Conservation (phyloP, 1,140 invertebrate genomes). For the Calephelis nemesis region DNA sequence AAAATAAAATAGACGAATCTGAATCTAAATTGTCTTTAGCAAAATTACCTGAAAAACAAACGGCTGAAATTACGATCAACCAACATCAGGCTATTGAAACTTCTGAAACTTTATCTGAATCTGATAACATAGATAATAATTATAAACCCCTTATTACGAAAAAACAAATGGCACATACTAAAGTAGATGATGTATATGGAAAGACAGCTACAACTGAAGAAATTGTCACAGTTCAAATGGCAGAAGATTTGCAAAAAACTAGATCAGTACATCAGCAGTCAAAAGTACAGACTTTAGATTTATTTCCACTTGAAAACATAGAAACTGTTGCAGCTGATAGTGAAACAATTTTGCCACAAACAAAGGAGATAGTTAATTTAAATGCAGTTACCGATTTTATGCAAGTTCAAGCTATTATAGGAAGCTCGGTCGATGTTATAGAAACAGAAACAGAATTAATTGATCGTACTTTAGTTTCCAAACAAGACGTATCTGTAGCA, state of each 20-base stretch:
- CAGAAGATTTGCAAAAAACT: conserved; percentile 39
- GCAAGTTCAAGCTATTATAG: conserved; percentile 52
- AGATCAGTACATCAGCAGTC: conserved; percentile 36
- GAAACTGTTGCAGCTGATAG: conserved; percentile 59
- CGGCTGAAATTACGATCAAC: conserved; percentile 41
- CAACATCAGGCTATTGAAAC: conserved; percentile 50
- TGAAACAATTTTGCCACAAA: conserved; percentile 40
- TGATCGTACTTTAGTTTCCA: conserved; percentile 24
- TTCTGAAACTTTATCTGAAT: conserved; percentile 53
- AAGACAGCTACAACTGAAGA: conserved; percentile 60
- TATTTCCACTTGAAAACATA: conserved; percentile 48
- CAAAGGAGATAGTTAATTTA: conserved; percentile 1
- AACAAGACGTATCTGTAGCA: conserved; percentile 39
- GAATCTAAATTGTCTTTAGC: conserved; percentile 42
- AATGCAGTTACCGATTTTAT: conserved; percentile 31
- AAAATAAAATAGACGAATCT: conserved; percentile 48
- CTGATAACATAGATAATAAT: conserved; percentile 48
- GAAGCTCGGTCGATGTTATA: conserved; percentile 42
- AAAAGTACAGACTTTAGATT: conserved; percentile 37
- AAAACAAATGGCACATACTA: conserved; percentile 42
- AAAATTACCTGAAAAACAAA: conserved; percentile 48
- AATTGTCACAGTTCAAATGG: conserved; percentile 43
- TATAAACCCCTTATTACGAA: conserved; percentile 34
- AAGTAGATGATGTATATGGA: conserved; percentile 60
- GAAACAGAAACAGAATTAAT: conserved; percentile 55